Base-by-base conservation (phyloP, 2,113 vertebrate genomes). In the Pyxicephalus adspersus region DNA sequence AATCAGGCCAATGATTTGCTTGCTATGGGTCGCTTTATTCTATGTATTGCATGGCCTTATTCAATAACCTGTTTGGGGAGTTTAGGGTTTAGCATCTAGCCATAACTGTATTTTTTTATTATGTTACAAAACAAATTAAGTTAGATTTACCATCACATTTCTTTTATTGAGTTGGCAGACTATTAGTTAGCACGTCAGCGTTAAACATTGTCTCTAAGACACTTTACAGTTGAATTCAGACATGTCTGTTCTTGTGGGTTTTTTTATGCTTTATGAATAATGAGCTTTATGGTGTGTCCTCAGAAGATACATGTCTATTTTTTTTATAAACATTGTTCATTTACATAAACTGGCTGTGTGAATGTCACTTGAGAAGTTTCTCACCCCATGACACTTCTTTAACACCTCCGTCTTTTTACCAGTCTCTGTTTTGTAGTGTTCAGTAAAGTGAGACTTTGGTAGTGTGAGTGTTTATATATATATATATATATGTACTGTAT, bases 331-430 rank as follows among this genome's bases (percentile, higher is more conserved):
- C 11, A 34, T 13, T 22, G 34, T 34, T 58, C 18, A 74, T 74
- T 74, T 74, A 60, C 71, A 74, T 74, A 74, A 74, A 20, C 54
- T 60, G 15, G 20, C 55, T 60, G 54, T 74, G 71, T 74, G 71
- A 74, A 74, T 60, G 54, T 74, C 71, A 72, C 68, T 54, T 72
- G 50, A 72, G 68, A 72, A 19, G 9, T 60, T 74, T 74, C 71
- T 74, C 71, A 60, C 71, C n/a, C 70, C 71, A 61, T 74, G 54
- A 74, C 71, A 74, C 54, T 28, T 74, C 55, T 22, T 58, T 55
- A 74, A 74, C 54, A 74, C 54, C 34, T 58, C 54, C 60, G 29
- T 17, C 23, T 71, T 71, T 71, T 71, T 50, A 54, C 45, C 50
- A 52, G 67, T 71, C 45, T 20, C 66, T 51, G 38, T 68, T 70